Evolutionary conservation across 2,113 vertebrate species (phyloP), one percentile per base, ranked within the genome.

Genomic region (Anthoscopus minutus): DNA sequence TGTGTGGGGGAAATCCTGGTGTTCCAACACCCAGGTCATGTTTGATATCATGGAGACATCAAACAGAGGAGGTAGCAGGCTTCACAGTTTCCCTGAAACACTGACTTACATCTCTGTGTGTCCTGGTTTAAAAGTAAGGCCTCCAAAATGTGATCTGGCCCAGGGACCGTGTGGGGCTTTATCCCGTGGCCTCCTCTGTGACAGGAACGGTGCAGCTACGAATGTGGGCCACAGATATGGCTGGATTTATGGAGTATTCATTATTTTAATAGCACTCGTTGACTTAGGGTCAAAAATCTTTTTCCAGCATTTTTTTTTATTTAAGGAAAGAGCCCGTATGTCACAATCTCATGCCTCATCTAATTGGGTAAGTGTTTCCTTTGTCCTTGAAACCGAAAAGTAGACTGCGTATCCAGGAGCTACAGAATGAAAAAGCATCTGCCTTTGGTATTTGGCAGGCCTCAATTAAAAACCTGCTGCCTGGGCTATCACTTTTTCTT

Each of bases 321-420:
- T 94, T 96, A 83, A 96, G 79, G 93, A 81, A 96, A 94, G 73
- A 94, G 67, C 93, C 89, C 30, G 81, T 95, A 95, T 94, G 82
- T 96, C 96, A 97, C 88, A 90, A 96, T 94, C 92, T 96, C 94
- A 94, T 92, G 94, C 94, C 81, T 95, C 89, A 86, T 97, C 95
- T 98, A 97, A 98, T 97, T 97, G 96, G 93, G 89, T 94, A 94
- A 98, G 93, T 94, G 95, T 91, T 97, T 97, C 86, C 94, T 96
- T 96, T 97, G 96, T 96, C 97, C 96, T 97, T 97, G 97, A 97
- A 97, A 95, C 90, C 62, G 31, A 89, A 91, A 97, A 96, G 91
- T 88, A 94, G 91, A 94, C 86, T 38, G 78, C 76, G 94, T 92
- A 94, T 89, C 71, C 73, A 92, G 91, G 79, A 84, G 88, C 96